Evolutionary conservation across 2,113 vertebrate species (phyloP), one percentile per base, ranked within the genome.

Genomic region (Embiotoca jacksoni): DNA sequence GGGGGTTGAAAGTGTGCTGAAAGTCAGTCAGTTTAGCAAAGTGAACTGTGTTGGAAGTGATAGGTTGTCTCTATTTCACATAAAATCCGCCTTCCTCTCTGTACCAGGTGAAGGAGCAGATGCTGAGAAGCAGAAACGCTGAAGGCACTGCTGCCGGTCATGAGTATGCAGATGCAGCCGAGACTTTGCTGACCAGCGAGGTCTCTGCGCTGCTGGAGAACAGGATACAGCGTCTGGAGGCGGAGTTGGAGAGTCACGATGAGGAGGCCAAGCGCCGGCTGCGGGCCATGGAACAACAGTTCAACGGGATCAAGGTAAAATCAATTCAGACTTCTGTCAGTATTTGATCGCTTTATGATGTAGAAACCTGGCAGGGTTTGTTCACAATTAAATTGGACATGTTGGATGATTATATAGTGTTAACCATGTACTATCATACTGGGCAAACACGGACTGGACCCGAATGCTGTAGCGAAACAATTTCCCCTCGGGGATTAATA

Each of bases 181-280:
- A 15, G 32, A 11, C 33, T 23, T 64, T 88, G 87, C 46, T 77
- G 0, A 62, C 84, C 36, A 53, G 74, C 5, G 52, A 61, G 33
- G 91, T 96, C 35, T 87, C 84, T 9, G 88, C 91, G 47, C 94
- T 98, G 79, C 91, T 98, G 90, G 97, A 99, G 85, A 95, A 85
- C 87, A 94, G 96, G 80, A 90, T 98, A 32, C 95, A 96, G 57
- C 96, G 95, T 23, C 91, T 99, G 86, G 98, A 99, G 94, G 88
- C 91, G 0, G 96, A 98, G 84, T 95, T 99, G 67, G 97, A 99
- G 91, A 94, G 91, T 59, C 96, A 92, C 81, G 96, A 98, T 72
- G 96, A 98, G 67, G 96, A 97, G 83, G 96, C 97, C 71, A 99
- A 98, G 75, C 95, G 91, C 84, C 96, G 94, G 85, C 95, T 99